Conservation (phyloP, 1,140 invertebrate genomes). For the Platorchestia sp. region DNA sequence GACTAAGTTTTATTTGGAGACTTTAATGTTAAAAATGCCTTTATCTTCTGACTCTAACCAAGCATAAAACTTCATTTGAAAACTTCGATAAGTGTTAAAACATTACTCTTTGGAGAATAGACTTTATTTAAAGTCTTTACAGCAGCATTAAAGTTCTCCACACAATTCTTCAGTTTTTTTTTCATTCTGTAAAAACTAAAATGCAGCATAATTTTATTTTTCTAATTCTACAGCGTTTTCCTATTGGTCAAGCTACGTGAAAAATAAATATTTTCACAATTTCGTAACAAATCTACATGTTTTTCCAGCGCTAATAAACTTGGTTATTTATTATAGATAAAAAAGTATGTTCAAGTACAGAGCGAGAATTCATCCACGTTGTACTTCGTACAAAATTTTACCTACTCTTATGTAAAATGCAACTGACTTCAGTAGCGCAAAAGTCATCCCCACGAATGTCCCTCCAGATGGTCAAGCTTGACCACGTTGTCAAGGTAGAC, state of each 20-base stretch:
- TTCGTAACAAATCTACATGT: slow-evolving; percentile 41
- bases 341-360: neutral
- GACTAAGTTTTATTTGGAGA: too few species aligned
- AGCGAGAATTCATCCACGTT: neutral
- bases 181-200: neutral
- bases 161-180: neutral
- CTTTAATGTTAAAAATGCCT: too few species aligned
- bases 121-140: neutral
- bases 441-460: neutral
- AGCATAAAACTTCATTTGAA: too few species aligned
- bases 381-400: neutral
- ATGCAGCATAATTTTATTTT: neutral
- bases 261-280: slow-evolving; percentile 36
- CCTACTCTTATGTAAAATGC: neutral
- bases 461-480: too few species aligned
- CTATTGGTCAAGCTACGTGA: slow-evolving; percentile 11
- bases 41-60: too few species aligned
- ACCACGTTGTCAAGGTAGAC: neutral
- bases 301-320: neutral
- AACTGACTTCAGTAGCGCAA: neutral
- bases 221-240: neutral
- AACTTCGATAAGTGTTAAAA: neutral
- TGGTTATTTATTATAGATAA: neutral
- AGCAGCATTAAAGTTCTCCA: neutral
- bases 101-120: too few species aligned